Base-by-base conservation (phyloP, 2,888 invertebrate genomes). In the Cartodere bifasciata region DNA sequence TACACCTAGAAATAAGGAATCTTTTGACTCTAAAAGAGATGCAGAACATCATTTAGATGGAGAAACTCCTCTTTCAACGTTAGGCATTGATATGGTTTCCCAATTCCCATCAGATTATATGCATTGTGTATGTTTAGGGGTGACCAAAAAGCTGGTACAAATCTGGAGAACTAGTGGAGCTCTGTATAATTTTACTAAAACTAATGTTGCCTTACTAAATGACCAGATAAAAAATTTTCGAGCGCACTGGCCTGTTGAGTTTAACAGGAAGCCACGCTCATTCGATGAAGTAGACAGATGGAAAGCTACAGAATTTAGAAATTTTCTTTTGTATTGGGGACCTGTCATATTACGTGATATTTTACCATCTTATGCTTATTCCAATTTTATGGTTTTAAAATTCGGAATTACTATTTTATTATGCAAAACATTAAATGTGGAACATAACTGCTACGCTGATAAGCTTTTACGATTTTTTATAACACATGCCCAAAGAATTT, bases 301-400 rank as follows among this genome's bases (percentile, higher is more conserved):
- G 43, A 46, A 45, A 30, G 45, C 43, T 4, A 45, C 43, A 12
- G 48, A 48, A 36, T 36, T 43, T 13, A 15, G 42, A 6, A 36
- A 41, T 29, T 44, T 44, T 37, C 31, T 45, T 22, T 21, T 45
- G 10, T 43, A 44, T 32, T n/a, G 38, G 4, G 41, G 39, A 11
- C 40, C 44, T 15, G 15, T 40, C 15, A 17, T 38, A n/a, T 28
- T 42, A 20, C 28, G 32, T 23, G 22, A 39, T 23, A n/a, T 38
- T 20, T 31, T 43, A 28, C 35, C 39, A n/a, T 10, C 23, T 27
- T 9, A 34, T 20, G 12, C 35, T 7, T 41, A 34, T 32, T 15
- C 29, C 23, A 36, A 44, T 30, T 44, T 43, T 24, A 23, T 44
- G 34, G 12, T 43, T 12, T 15, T 44, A 23, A 37, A 38, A 16